Conservation (phyloP, 2,797 vertebrate species). For the Squalus acanthias region DNA sequence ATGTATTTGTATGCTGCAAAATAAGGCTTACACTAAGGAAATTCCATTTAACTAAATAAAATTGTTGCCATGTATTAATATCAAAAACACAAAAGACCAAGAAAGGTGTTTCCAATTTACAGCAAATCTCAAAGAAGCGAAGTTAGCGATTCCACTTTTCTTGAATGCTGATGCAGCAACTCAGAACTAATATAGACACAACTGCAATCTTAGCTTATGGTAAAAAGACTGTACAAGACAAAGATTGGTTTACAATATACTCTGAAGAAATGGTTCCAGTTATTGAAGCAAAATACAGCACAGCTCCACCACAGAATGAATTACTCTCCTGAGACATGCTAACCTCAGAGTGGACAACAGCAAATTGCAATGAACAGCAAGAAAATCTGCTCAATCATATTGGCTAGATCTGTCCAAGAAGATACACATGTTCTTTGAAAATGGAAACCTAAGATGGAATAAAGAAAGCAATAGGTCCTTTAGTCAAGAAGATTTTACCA, state of each 20-base stretch:
- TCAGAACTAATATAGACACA: not conserved
- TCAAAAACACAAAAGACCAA: not conserved
- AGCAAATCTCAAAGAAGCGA: not conserved
- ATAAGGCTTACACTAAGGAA: not conserved
- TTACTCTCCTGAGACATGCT: not conserved
- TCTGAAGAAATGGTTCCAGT: not conserved
- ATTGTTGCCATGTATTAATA: not conserved
- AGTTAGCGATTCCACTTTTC: not conserved
- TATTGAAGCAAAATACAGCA: not conserved
- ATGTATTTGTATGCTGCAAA: not conserved
- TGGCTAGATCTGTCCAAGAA: not conserved
- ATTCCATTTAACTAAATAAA: not conserved
- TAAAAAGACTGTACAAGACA: not conserved
- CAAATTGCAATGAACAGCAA: not conserved
- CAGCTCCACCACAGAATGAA: not conserved
- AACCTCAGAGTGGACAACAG: not conserved
- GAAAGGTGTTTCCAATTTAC: not conserved
- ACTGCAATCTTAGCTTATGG: not conserved
- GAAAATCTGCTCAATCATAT: not conserved
- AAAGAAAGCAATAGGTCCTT: not conserved
- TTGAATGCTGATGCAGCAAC: not conserved
- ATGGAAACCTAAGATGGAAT: not conserved
- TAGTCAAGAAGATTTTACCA: not conserved
- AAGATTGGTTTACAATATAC: not conserved
- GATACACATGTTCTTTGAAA: not conserved